Conservation (phyloP, 2,113 vertebrate species). For the Spea multiplicata region DNA sequence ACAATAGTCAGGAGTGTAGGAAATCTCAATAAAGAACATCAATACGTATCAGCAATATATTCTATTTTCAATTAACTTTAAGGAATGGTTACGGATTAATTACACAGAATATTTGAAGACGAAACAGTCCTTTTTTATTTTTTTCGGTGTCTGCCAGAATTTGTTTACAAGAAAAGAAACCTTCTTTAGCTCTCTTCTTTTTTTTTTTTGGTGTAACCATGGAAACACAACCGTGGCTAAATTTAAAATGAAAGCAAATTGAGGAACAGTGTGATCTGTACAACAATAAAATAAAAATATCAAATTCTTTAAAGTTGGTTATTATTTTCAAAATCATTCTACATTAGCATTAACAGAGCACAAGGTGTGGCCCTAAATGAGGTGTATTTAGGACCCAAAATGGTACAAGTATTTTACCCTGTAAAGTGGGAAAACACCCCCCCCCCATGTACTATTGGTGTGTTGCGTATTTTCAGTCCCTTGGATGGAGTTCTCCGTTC, state of each 20-base stretch:
- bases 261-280: constrained; percentile 5
- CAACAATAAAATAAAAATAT: not conserved
- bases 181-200: constrained; percentile 19
- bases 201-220: constrained; percentile 32
- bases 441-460: too few relatives aligned
- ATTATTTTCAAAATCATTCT: not conserved
- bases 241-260: constrained; percentile 2
- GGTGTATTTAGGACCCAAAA: too few relatives aligned
- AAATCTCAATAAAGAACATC: constrained; percentile 3
- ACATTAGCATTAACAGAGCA: too few relatives aligned
- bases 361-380: too few relatives aligned
- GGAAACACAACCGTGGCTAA: constrained; percentile 31
- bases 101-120: not conserved
- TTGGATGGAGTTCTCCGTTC: too few relatives aligned
- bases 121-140: not conserved
- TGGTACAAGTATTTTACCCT: too few relatives aligned
- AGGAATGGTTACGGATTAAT: not conserved
- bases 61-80: not conserved
- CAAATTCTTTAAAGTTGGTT: not conserved
- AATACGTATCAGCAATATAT: constrained; percentile 6
- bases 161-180: constrained; percentile 38
- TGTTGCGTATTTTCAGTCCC: too few relatives aligned
- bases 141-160: constrained; percentile 23
- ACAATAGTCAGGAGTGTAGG: not conserved
- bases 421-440: too few relatives aligned